These are phyloP conservation scores for Toxotes chatareus DNA, from an alignment of 2,113 vertebrate genomes.

Conservation along the genomic window DNA sequence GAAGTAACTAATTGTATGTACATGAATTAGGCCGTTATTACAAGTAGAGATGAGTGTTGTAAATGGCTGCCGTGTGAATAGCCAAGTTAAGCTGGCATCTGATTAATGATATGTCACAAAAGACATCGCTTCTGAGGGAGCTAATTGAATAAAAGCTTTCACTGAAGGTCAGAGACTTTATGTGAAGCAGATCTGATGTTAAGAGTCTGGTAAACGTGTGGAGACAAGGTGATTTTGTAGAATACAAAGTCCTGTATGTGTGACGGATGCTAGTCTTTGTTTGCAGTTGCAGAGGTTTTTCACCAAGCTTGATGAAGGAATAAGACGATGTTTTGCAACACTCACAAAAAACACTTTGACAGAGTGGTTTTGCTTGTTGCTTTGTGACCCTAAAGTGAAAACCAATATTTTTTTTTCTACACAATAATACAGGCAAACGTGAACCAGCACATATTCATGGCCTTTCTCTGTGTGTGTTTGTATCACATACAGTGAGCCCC, in stretches of 20 bases:
- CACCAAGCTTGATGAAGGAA: neutral
- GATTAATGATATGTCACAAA: neutral
- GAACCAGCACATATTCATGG: neutral
- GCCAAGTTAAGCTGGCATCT: neutral
- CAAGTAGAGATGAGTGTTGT: no score
- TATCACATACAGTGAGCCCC: neutral
- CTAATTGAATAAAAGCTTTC: neutral
- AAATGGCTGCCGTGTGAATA: slow-evolving; percentile 1
- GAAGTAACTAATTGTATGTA: neutral
- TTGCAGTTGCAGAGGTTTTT: neutral
- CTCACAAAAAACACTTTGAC: neutral
- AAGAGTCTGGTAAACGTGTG: slow-evolving; percentile 1
- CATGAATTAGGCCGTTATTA: neutral
- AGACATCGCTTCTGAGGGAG: neutral
- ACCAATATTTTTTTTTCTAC: neutral
- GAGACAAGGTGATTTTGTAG: neutral
- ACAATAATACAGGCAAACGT: neutral
- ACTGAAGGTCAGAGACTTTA: neutral
- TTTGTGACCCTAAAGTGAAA: neutral
- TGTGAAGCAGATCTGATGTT: neutral
- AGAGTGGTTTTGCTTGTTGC: neutral
- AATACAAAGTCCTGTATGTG: neutral
- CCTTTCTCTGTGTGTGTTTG: neutral
- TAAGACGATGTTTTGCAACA: neutral
- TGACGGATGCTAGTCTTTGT: neutral